Evolutionary conservation across 2,113 vertebrate species (phyloP).

Genomic region (Brachypteracias leptosomus): DNA sequence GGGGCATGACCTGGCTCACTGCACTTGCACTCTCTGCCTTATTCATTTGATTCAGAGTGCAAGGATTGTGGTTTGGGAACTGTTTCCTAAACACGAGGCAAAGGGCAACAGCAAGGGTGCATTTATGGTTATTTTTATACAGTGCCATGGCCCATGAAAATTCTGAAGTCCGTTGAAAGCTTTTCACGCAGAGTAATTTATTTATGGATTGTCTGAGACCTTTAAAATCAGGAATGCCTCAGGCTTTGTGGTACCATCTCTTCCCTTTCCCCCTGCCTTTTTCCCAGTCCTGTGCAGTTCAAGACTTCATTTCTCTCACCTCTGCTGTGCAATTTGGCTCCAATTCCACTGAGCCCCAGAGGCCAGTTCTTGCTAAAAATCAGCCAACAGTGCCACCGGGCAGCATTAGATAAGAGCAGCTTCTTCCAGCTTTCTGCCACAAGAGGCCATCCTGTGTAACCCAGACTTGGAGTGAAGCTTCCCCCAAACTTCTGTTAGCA

Average conservation of each 20-base stretch:
- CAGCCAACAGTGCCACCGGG: neutral
- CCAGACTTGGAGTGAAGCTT: neutral
- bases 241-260: neutral
- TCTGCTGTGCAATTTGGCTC: neutral
- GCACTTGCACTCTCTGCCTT: accelerated
- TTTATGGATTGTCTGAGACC: neutral
- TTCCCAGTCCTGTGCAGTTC: neutral
- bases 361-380: neutral
- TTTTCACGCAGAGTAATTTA: neutral
- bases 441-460: neutral
- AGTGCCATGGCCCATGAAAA: neutral
- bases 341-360: neutral
- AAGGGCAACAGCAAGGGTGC: neutral
- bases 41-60: neutral
- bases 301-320: neutral
- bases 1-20: neutral
- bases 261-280: neutral
- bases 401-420: neutral
- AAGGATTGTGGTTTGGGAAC: neutral
- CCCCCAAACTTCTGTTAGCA: neutral
- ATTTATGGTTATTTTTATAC: neutral
- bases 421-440: neutral
- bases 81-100: neutral
- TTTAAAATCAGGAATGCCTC: neutral
- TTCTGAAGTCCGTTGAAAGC: neutral